Percentiles rank a stretch among this genome's conserved stretches.
These are phyloP conservation scores for Dasysyrphus albostriatus DNA, from an alignment of 2,888 invertebrate genomes.

Conservation along the genomic window DNA sequence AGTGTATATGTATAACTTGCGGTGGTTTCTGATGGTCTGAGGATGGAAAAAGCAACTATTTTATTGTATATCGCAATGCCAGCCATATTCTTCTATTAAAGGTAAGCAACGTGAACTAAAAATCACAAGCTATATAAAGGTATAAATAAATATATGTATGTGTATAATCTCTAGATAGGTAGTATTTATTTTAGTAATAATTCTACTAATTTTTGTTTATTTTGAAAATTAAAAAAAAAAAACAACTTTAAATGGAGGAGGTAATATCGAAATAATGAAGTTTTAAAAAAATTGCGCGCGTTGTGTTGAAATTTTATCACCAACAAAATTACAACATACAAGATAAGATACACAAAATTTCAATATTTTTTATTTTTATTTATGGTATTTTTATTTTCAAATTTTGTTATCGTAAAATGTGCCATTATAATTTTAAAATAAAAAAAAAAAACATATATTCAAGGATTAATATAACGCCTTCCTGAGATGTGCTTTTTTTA, in stretches of 20 bases:
- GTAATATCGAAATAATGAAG: conserved; percentile 23
- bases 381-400: conserved; percentile 8
- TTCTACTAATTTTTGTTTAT: neutral
- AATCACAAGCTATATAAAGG: conserved; percentile 56
- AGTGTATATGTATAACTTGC: conserved; percentile 47
- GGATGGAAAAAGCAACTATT: conserved; percentile 46
- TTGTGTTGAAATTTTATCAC: conserved; percentile 30
- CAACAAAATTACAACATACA: conserved; percentile 38
- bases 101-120: conserved; percentile 48
- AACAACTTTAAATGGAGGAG: neutral
- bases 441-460: conserved; percentile 31
- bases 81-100: conserved; percentile 72
- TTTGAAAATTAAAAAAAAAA: neutral
- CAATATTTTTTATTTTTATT: conserved; percentile 4
- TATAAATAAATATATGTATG: conserved; percentile 40
- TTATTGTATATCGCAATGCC: conserved; percentile 72
- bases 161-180: conserved; percentile 72
- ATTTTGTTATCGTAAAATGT: conserved; percentile 51
- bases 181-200: conserved; percentile 49
- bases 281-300: conserved; percentile 56
- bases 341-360: conserved; percentile 63
- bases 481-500: conserved; percentile 59
- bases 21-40: conserved; percentile 59
- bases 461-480: conserved; percentile 48
- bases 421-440: conserved; percentile 61